phyloP scores from a whole-genome alignment of 2,888 invertebrate species.

The Acronicta aceris region DNA sequence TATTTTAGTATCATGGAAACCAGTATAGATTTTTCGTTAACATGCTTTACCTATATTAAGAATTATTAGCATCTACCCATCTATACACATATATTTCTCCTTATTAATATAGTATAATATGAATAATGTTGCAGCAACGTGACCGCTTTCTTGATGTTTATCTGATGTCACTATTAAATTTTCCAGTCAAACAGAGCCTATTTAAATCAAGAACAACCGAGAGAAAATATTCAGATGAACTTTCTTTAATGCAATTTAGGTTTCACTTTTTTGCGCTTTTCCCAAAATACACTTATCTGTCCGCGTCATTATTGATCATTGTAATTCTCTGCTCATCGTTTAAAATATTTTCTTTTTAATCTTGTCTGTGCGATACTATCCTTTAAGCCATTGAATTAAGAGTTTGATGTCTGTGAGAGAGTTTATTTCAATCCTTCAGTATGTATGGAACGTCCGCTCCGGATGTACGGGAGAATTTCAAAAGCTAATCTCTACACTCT shows the following conservation, averaged over 20 bases:
- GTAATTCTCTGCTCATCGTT: constrained; percentile 45
- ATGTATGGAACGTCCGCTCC: constrained; percentile 74
- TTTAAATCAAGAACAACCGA: constrained; percentile 14
- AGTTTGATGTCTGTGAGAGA: constrained; percentile 12
- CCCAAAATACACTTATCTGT: constrained; percentile 33
- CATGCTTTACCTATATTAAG: background rate
- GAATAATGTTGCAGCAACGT: no score
- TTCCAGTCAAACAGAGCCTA: constrained; percentile 20
- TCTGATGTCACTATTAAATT: constrained; percentile 38
- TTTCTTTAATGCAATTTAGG: constrained; percentile 33
- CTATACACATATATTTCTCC: no score
- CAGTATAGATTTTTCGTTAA: constrained; percentile 11
- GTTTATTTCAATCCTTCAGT: constrained; percentile 48
- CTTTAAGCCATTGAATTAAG: constrained; percentile 25
- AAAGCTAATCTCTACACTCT: constrained; percentile 44
- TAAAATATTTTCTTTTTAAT: constrained; percentile 13
- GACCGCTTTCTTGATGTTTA: constrained; percentile 31
- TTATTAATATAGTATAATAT: no score
- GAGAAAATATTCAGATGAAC: constrained; percentile 50
- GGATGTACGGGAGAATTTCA: constrained; percentile 64
- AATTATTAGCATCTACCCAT: constrained; percentile 7
- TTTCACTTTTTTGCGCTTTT: constrained; percentile 36
- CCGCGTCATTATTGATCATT: constrained; percentile 34
- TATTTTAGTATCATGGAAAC: constrained; percentile 28
- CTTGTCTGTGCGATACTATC: constrained; percentile 17